A percentile compares a stretch with the other conserved stretches of the same genome.
Evolutionary conservation across 2,113 vertebrate species (phyloP).

Genomic region (Hiodon tergisus): DNA sequence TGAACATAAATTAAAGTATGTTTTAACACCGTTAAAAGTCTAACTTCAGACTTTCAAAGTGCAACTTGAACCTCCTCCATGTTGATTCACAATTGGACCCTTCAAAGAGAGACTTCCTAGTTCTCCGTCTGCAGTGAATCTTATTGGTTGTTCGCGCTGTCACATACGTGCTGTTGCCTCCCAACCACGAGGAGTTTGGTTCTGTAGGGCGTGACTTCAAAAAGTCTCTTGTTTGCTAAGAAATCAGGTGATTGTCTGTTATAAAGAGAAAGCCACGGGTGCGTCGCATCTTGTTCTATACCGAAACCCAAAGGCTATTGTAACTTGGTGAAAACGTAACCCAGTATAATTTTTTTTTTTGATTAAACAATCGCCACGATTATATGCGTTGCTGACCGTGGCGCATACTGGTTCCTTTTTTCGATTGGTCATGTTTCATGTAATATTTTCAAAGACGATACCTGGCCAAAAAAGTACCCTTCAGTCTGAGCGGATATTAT

Average conservation of each 20-base stretch:
- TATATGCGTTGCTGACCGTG: too few relatives aligned
- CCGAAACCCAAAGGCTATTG: too few relatives aligned
- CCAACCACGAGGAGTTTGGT: not conserved
- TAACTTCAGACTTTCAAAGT: not conserved
- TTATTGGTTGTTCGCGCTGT: slow-evolving; percentile 37
- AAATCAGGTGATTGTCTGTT: slow-evolving; percentile 32
- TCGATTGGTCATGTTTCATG: too few relatives aligned
- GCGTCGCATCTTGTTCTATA: too few relatives aligned
- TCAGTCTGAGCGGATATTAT: too few relatives aligned
- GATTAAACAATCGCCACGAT: too few relatives aligned
- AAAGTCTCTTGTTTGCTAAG: slow-evolving; percentile 25
- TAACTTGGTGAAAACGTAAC: too few relatives aligned
- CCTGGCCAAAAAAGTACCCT: too few relatives aligned
- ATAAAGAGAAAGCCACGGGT: slow-evolving; percentile 30
- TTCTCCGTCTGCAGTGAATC: too few relatives aligned
- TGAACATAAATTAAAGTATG: slow-evolving; percentile 30
- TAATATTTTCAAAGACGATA: too few relatives aligned
- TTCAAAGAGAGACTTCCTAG: slow-evolving; percentile 36
- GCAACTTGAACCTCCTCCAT: slow-evolving; percentile 16
- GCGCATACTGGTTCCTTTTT: too few relatives aligned
- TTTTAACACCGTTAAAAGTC: slow-evolving; percentile 18
- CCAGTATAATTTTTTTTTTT: too few relatives aligned
- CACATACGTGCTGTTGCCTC: slow-evolving; percentile 10
- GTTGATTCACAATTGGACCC: slow-evolving; percentile 40
- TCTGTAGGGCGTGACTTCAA: slow-evolving; percentile 35